Evolutionary conservation across 1,140 invertebrate species (phyloP).

Genomic region (Caenorhabditis elegans): DNA sequence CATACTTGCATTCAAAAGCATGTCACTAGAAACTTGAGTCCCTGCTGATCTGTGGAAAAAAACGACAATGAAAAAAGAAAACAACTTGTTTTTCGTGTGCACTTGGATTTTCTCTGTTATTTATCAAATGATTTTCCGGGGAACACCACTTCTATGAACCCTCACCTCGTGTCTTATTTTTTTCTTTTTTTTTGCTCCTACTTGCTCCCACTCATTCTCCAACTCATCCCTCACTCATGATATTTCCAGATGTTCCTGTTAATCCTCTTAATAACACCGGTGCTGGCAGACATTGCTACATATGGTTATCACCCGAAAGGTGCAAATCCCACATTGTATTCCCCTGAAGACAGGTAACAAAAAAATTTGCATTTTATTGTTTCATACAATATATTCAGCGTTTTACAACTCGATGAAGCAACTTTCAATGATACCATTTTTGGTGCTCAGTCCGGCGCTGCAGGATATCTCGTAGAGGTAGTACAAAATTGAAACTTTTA

Average conservation of each 20-base stretch:
- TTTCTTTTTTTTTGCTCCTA: not conserved
- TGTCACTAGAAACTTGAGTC: too few species aligned
- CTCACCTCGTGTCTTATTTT: not conserved
- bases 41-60: too few species aligned
- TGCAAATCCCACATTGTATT: constrained; percentile 63
- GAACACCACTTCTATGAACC: not conserved
- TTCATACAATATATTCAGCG: constrained; percentile 40
- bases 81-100: not conserved
- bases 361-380: not conserved
- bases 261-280: constrained; percentile 27
- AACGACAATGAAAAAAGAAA: not conserved
- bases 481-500: not conserved
- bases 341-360: constrained; percentile 39
- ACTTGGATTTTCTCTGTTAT: not conserved
- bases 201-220: too few species aligned
- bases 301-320: constrained; percentile 59
- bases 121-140: not conserved
- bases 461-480: constrained; percentile 62
- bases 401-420: constrained; percentile 62
- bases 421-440: constrained; percentile 65
- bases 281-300: constrained; percentile 50
- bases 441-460: constrained; percentile 50
- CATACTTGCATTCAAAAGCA: too few species aligned
- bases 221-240: too few species aligned
- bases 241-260: constrained; percentile 39